Evolutionary conservation across 2,797 vertebrate genomes (phyloP), one percentile per base, ranked within the genome.

Genomic region (Percopsis omiscomaycus): DNA sequence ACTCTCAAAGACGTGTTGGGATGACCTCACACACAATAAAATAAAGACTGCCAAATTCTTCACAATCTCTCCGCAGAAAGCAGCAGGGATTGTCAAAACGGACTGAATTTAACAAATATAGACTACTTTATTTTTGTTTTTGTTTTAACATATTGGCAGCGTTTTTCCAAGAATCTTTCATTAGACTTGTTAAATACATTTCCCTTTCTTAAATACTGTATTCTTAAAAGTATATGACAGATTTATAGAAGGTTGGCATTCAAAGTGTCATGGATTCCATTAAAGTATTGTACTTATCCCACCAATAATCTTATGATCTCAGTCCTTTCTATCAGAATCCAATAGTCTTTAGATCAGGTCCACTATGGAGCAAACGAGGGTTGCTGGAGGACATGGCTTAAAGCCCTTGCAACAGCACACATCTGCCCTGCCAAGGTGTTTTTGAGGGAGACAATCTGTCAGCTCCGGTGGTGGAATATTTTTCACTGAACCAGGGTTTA

Each of bases 1-100:
- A 58, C 55, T 59, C 50, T 13, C 14, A 64, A 57, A 62, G 64
- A 61, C 1, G 14, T 59, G 59, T 14, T 49, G 27, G 53, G 64
- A 84, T 89, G 88, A 92, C 76, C 83, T 91, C 82, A 88, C 65
- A 52, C 22, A 64, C 70, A 74, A 80, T 79, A 57, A 83, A 83
- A 75, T 71, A 75, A 62, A 37, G n/a, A 3, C 15, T 55, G 80
- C 80, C 84, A 85, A 69, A 60, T 55, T 72, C 72, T 73, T 83
- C 75, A 74, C 57, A 64, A 42, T 42, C 37, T 50, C 47, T 67
- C 54, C 67, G 58, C 48, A 58, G 66, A 49, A 75, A 71, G 50
- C 78, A 80, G 78, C 62, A 69, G 56, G 65, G 72, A 75, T 77
- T 62, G 53, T 67, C 70, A 51, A 78, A 66, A 52, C 15, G 44